Evolutionary conservation across 2,888 invertebrate genomes (phyloP).

Genomic region (Drosophila merina): DNA sequence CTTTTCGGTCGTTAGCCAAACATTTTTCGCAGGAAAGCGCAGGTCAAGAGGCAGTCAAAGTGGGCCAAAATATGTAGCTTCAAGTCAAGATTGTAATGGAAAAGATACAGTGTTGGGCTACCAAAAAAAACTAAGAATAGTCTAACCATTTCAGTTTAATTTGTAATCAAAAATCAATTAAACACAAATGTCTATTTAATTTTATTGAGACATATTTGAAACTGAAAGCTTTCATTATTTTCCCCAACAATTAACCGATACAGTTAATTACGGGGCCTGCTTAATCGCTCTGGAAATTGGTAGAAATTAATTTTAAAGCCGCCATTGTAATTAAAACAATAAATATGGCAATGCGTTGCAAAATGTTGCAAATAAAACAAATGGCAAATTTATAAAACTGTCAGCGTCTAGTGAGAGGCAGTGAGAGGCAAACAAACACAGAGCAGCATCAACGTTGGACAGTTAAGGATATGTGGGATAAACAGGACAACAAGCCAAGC

Average conservation of each 20-base stretch:
- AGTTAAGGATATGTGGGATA: conserved; percentile 47
- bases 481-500: conserved; percentile 38
- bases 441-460: conserved; percentile 24
- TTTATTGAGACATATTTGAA: too few species aligned
- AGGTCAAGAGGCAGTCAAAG: conserved; percentile 36
- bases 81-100: neutral
- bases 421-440: neutral
- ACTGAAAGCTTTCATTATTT: too few species aligned
- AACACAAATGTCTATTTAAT: too few species aligned
- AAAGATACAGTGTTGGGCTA: too few species aligned
- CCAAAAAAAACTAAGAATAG: too few species aligned
- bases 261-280: conserved; percentile 57
- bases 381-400: conserved; percentile 56
- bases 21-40: conserved; percentile 12
- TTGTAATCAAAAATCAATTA: too few species aligned
- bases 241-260: conserved; percentile 9
- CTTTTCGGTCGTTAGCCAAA: conserved; percentile 34
- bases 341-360: conserved; percentile 46
- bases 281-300: conserved; percentile 12
- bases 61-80: conserved; percentile 7
- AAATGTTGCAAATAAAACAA: conserved; percentile 50
- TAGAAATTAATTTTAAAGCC: conserved; percentile 62
- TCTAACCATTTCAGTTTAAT: too few species aligned
- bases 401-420: conserved; percentile 31
- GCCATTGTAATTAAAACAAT: conserved; percentile 66